Conservation (phyloP, 2,888 invertebrate species). For the Pristionchus arcanus region DNA sequence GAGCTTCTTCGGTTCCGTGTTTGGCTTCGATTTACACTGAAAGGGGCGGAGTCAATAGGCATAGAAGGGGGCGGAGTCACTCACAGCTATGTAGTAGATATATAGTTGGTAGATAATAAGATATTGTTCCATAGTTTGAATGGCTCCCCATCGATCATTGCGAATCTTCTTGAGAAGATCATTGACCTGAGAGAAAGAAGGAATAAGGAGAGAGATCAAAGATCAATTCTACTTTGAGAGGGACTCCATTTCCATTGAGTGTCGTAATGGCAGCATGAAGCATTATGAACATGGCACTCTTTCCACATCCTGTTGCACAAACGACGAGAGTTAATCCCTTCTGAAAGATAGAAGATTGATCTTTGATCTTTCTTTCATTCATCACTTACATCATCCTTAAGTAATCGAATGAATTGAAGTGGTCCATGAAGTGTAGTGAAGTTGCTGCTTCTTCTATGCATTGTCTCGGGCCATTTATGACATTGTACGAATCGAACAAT, state of each 20-base stretch:
- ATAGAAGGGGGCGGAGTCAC: not conserved
- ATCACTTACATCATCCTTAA: conserved; percentile 25
- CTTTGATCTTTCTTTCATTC: not conserved
- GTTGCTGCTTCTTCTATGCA: not conserved
- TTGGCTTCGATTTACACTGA: not conserved
- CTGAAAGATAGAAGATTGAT: not conserved
- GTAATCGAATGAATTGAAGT: not conserved
- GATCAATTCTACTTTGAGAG: not conserved
- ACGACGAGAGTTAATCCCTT: conserved; percentile 15
- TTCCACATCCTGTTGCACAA: not conserved
- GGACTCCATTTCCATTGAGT: conserved; percentile 1
- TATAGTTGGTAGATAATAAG: conserved; percentile 1
- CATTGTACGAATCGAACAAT: conserved; percentile 42
- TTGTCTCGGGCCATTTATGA: conserved; percentile 4
- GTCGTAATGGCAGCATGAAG: conserved; percentile 8
- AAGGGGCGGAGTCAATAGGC: not conserved
- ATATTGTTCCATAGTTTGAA: conserved; percentile 25
- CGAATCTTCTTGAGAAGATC: conserved; percentile 6
- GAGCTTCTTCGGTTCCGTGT: not conserved
- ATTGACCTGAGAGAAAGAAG: not conserved
- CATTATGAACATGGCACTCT: conserved; percentile 2
- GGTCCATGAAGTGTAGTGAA: not conserved
- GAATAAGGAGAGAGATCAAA: not conserved
- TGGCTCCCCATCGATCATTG: not conserved
- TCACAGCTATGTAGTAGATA: conserved; percentile 17